Conservation (phyloP, 2,113 vertebrate genomes). For the Irena cyanogastra region DNA sequence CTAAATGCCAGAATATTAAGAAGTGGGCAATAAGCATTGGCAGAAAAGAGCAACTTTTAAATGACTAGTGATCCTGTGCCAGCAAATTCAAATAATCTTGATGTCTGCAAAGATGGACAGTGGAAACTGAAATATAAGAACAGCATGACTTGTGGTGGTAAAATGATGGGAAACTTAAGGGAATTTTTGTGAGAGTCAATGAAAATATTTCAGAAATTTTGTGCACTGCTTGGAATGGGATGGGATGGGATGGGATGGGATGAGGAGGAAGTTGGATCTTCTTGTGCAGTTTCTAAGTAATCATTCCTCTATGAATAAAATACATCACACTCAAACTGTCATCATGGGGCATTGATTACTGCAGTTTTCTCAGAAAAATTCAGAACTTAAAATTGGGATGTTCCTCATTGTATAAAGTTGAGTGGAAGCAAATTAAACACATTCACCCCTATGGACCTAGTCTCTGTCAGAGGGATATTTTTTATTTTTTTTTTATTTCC, state of each 20-base stretch:
- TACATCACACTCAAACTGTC: neutral
- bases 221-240: neutral
- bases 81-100: neutral
- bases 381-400: neutral
- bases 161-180: neutral
- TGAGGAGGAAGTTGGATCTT: neutral
- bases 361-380: neutral
- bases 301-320: neutral
- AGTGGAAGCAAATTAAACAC: neutral
- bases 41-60: neutral
- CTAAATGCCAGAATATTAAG: neutral
- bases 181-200: neutral
- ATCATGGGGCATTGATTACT: neutral
- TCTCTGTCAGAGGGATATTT: neutral
- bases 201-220: neutral
- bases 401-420: neutral
- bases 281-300: neutral
- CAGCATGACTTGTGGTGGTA: neutral
- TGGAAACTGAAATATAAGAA: neutral
- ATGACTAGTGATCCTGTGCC: neutral
- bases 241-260: neutral
- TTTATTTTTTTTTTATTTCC: neutral
- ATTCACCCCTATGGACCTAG: neutral
- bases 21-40: neutral
- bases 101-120: neutral